Evolutionary conservation across 2,797 vertebrate genomes (phyloP).

Genomic region (Hydrophis major): DNA sequence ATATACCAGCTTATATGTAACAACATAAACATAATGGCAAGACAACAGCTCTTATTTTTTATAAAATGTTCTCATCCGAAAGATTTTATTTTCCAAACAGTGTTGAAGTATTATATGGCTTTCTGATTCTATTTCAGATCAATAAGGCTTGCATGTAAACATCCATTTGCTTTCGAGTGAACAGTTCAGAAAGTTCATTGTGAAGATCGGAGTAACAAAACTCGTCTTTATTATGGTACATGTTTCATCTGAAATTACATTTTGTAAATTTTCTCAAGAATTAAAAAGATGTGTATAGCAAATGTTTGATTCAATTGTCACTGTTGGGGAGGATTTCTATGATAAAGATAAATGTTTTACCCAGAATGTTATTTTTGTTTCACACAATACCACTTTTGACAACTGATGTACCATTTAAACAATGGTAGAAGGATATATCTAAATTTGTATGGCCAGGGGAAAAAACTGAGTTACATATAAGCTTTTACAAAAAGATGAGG

Average conservation of each 20-base stretch:
- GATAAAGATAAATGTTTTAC: not conserved
- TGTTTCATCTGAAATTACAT: not conserved
- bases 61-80: not conserved
- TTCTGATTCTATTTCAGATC: not conserved
- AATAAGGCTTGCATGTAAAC: not conserved
- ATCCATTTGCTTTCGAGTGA: not conserved
- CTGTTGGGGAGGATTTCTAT: not conserved
- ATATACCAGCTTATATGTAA: not conserved
- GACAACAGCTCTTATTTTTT: too few species aligned
- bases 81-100: not conserved
- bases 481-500: not conserved
- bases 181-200: not conserved
- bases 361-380: not conserved
- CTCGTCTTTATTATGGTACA: not conserved
- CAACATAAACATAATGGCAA: not conserved
- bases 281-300: not conserved
- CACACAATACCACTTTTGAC: not conserved
- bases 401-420: not conserved
- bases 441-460: not conserved
- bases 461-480: not conserved
- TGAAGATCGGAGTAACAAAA: not conserved
- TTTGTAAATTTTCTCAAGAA: not conserved
- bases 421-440: not conserved
- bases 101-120: not conserved
- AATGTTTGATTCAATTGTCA: not conserved